A percentile compares a stretch with the other conserved stretches of the same genome.
phyloP scores from a whole-genome alignment of 2,888 invertebrate genomes.

The Alloplasta piceator region DNA sequence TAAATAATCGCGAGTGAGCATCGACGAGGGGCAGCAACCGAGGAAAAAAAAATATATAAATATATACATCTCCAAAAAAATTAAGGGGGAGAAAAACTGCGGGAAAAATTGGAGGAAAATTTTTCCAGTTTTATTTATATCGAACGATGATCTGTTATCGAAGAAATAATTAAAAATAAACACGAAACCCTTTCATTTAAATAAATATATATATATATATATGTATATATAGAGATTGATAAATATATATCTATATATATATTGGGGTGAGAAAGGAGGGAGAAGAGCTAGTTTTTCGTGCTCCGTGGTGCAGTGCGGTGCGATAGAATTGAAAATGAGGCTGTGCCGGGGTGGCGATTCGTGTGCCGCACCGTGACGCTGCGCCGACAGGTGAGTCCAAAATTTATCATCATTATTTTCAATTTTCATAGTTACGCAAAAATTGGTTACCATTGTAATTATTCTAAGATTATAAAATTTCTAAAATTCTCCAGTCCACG shows the following conservation, averaged over 20 bases:
- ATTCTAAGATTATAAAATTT: background rate
- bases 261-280: constrained; percentile 38
- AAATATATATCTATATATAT: constrained; percentile 14
- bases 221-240: constrained; percentile 13
- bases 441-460: background rate
- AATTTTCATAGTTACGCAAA: too few relatives aligned
- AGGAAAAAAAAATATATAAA: constrained; percentile 16
- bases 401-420: constrained; percentile 20
- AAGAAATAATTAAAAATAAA: too few relatives aligned
- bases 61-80: constrained; percentile 3
- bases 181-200: background rate
- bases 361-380: constrained; percentile 75
- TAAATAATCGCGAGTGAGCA: constrained; percentile 53
- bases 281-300: constrained; percentile 66
- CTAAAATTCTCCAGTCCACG: background rate
- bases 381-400: constrained; percentile 72
- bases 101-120: too few relatives aligned
- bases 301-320: constrained; percentile 77
- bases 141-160: too few relatives aligned
- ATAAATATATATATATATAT: constrained; percentile 21
- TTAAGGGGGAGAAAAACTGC: too few relatives aligned
- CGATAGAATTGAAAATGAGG: constrained; percentile 72
- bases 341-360: constrained; percentile 76
- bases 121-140: too few relatives aligned
- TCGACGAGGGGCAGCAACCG: constrained; percentile 64